phyloP scores from a whole-genome alignment of 2,888 invertebrate species.

The Julus scandinavius region DNA sequence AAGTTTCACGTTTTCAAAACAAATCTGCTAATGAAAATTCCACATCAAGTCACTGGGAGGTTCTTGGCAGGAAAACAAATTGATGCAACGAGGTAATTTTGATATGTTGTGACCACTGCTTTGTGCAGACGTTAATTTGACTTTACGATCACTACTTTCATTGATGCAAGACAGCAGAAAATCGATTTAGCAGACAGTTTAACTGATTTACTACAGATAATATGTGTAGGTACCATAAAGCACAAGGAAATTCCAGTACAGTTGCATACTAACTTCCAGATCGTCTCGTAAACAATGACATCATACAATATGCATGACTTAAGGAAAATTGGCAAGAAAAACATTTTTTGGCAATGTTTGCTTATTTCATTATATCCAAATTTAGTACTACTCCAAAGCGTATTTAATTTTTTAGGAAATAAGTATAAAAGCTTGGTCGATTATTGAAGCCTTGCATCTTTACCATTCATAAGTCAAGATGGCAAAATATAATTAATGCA shows the following conservation, averaged over 20 bases:
- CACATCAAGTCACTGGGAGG: not conserved
- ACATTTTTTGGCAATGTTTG: not conserved
- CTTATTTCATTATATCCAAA: not conserved
- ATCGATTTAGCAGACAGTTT: too few relatives aligned
- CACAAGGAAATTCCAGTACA: not conserved
- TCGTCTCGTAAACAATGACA: conserved; percentile 15
- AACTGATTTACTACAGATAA: too few relatives aligned
- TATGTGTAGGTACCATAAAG: not conserved
- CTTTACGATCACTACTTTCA: too few relatives aligned
- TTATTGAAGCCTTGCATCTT: too few relatives aligned
- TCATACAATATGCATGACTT: not conserved
- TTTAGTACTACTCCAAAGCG: not conserved
- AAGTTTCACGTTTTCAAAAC: not conserved
- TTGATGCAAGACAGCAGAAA: too few relatives aligned
- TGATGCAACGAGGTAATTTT: not conserved
- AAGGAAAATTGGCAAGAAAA: conserved; percentile 5
- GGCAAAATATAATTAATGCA: not conserved
- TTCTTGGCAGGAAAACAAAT: not conserved
- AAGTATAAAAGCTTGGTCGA: not conserved
- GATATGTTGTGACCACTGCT: not conserved
- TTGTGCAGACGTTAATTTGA: too few relatives aligned
- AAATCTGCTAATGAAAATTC: not conserved
- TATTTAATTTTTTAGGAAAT: not conserved
- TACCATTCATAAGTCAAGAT: not conserved
- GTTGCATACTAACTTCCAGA: not conserved